phyloP scores from a whole-genome alignment of 1,140 invertebrate genomes.

The Cyphomyrmex costatus region DNA sequence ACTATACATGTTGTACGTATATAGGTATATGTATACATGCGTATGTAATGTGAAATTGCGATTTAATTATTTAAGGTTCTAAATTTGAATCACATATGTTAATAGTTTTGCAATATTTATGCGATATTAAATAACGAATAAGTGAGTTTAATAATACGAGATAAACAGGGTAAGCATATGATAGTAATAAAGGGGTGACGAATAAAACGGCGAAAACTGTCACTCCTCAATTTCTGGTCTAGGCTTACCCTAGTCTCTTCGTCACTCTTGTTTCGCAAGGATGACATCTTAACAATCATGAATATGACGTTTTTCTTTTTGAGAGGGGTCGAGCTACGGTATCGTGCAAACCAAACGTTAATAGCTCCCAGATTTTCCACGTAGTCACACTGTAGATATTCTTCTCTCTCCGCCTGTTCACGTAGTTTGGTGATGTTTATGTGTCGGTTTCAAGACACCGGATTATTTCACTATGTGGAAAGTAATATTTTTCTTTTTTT shows the following conservation, averaged over 20 bases:
- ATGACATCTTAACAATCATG: constrained; percentile 82
- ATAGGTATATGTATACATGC: neutral
- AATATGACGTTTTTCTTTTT: constrained; percentile 78
- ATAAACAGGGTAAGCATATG: constrained; percentile 69
- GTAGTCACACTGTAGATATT: constrained; percentile 49
- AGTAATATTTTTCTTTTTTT: constrained; percentile 29
- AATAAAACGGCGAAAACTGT: constrained; percentile 38
- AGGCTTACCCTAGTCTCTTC: constrained; percentile 56
- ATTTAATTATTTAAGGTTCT: neutral
- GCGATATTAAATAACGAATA: constrained; percentile 75
- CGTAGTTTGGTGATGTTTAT: neutral
- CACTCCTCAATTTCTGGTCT: constrained; percentile 51
- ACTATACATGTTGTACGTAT: neutral
- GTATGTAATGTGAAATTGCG: neutral
- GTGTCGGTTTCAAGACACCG: constrained; percentile 13
- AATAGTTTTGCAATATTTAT: neutral
- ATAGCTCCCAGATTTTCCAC: constrained; percentile 64
- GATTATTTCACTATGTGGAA: constrained; percentile 9
- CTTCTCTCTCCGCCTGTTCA: constrained; percentile 11
- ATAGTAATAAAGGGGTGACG: constrained; percentile 46
- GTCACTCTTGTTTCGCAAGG: constrained; percentile 73
- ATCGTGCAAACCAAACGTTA: constrained; percentile 63
- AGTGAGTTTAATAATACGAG: constrained; percentile 80
- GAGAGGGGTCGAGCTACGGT: constrained; percentile 74
- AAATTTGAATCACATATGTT: neutral